Evolutionary conservation across 2,888 invertebrate species (phyloP).

Genomic region (Drosophila histrio): DNA sequence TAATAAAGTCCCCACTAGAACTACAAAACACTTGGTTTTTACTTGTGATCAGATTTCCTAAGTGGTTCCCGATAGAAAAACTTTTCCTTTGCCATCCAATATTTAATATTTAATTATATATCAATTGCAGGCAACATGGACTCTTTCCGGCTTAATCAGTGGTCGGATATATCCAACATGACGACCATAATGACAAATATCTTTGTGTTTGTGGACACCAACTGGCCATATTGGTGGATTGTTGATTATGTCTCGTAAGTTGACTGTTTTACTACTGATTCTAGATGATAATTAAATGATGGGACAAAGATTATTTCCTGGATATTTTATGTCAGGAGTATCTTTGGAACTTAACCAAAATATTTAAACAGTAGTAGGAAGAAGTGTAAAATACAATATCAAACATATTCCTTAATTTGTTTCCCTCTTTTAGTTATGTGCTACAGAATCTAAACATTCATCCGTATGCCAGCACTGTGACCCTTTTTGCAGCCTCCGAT

Average conservation of each 20-base stretch:
- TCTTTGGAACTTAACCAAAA: no score
- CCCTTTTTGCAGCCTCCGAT: constrained; percentile 88
- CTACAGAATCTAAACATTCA: constrained; percentile 88
- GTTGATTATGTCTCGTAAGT: constrained; percentile 87
- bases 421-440: constrained; percentile 83
- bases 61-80: constrained; percentile 54
- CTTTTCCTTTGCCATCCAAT: neutral
- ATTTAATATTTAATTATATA: neutral
- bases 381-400: no score
- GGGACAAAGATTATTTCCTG: no score
- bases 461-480: constrained; percentile 88
- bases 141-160: constrained; percentile 32
- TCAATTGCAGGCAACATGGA: constrained; percentile 55
- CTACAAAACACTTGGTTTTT: constrained; percentile 17
- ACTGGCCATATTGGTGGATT: constrained; percentile 87
- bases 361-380: no score
- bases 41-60: constrained; percentile 11
- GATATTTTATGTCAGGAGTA: no score
- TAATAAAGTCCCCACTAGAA: constrained; percentile 65
- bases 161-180: constrained; percentile 67
- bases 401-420: no score
- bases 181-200: constrained; percentile 86
- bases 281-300: no score
- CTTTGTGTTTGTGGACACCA: constrained; percentile 88
- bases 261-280: neutral